phyloP scores from a whole-genome alignment of 2,888 invertebrate species.

The Maniola hyperantus region DNA sequence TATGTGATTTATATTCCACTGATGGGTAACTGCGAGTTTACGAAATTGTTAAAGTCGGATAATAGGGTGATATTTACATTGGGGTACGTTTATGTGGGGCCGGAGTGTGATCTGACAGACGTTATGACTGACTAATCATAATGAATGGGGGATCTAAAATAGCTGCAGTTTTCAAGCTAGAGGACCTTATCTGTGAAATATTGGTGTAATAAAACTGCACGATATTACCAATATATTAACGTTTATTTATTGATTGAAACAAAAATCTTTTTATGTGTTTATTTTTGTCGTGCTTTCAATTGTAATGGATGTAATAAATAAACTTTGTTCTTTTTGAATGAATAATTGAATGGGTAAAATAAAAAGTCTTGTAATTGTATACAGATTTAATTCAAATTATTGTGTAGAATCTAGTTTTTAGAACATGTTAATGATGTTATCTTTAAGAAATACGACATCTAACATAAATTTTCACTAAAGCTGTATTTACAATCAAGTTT shows the following conservation, averaged over 20 bases:
- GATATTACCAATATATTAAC: conserved; percentile 6
- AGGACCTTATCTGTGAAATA: conserved; percentile 30
- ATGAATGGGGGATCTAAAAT: conserved; percentile 54
- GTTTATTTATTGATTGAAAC: conserved; percentile 2
- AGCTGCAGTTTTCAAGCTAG: conserved; percentile 27
- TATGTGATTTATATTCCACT: conserved; percentile 77
- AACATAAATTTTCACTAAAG: too few species aligned
- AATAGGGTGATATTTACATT: conserved; percentile 78
- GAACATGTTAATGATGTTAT: too few species aligned
- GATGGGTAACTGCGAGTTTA: conserved; percentile 79
- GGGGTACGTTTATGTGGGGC: conserved; percentile 73
- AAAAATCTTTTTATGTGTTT: background rate
- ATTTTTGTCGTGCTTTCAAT: background rate
- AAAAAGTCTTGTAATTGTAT: too few species aligned
- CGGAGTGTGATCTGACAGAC: conserved; percentile 63
- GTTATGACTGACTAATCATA: conserved; percentile 68
- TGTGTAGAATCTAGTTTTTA: too few species aligned
- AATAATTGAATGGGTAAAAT: too few species aligned
- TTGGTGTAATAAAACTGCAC: conserved; percentile 20
- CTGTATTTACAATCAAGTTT: background rate
- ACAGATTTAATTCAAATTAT: too few species aligned
- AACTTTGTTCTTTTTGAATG: background rate
- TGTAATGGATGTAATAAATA: background rate
- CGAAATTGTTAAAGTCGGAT: conserved; percentile 82
- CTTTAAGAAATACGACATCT: too few species aligned